Base-by-base conservation (phyloP, 2,113 vertebrate species). In the Anas platyrhynchos region DNA sequence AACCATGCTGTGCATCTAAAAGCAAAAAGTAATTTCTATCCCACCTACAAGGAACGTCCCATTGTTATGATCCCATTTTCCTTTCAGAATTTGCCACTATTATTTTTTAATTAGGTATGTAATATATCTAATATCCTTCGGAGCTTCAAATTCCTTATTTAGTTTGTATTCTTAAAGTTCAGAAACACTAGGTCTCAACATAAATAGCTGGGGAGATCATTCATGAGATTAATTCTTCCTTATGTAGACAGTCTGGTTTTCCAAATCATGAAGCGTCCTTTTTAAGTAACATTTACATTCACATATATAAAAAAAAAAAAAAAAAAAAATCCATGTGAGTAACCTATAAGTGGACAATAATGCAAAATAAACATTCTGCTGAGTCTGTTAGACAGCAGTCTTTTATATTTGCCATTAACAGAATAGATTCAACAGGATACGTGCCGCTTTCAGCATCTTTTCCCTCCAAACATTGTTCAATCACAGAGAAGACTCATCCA, bases 21-120 rank as follows among this genome's bases (percentile, higher is more conserved):
- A 94, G 75, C 63, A 87, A 88, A 95, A 98, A 71, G 74, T 95
- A 91, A 97, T 97, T 97, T 95, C 97, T 95, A 95, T 95, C 91
- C 89, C 87, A 88, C 82, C 89, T 26, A 72, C 83, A 76, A 95
- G 66, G 65, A 96, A 92, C 13, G 5, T 76, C 65, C 68, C 67
- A 77, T 96, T 91, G 86, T 78, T 94, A 92, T 71, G 59, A 97
- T 92, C 43, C 73, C 84, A 59, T 80, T 89, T 91, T 81, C 81
- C 87, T 83, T 91, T 91, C 94, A 94, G 83, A 97, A 95, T 89
- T 91, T 91, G 83, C 88, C 92, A 92, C 77, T 95, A 55, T 81
- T 94, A 83, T 95, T 95, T 97, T 94, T 96, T 96, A 96, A 96
- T 96, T 97, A 97, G 69, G 84, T 26, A 83, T 61, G 16, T 86